A percentile compares a stretch with the other conserved stretches of the same genome.
Conservation (phyloP, 2,113 vertebrate genomes). For the Elachura formosa region DNA sequence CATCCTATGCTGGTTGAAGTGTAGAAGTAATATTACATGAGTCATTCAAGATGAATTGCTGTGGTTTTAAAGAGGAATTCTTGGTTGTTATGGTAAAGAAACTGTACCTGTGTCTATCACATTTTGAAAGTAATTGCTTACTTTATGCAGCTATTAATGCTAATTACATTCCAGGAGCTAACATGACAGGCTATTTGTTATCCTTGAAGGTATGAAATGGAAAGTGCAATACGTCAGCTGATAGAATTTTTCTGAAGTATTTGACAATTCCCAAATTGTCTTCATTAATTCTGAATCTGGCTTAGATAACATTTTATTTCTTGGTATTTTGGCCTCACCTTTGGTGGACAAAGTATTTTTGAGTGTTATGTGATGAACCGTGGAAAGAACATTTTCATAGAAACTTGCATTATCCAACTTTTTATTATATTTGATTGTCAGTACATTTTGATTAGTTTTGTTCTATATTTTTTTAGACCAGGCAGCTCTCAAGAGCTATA, state of each 20-base stretch:
- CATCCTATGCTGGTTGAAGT: background rate
- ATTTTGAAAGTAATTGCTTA: slow-evolving; percentile 22
- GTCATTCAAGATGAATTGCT: slow-evolving; percentile 1
- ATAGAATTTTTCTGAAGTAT: background rate
- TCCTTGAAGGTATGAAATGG: background rate
- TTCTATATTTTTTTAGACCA: background rate
- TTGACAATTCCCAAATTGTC: background rate
- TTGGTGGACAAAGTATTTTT: background rate
- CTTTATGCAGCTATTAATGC: background rate
- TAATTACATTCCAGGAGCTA: slow-evolving; percentile 22
- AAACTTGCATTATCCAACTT: background rate
- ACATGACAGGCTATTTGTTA: background rate
- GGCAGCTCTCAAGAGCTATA: background rate
- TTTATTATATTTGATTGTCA: background rate
- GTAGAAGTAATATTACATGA: background rate
- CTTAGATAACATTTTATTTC: background rate
- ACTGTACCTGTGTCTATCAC: background rate
- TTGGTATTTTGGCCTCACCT: background rate
- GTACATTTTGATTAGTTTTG: background rate
- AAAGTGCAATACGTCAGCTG: background rate
- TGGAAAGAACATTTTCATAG: background rate
- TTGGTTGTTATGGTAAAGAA: background rate
- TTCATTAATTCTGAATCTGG: background rate
- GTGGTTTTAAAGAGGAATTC: background rate
- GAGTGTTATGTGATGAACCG: background rate